Base-by-base conservation (phyloP, 2,888 invertebrate species). In the Epistrophe eligans region DNA sequence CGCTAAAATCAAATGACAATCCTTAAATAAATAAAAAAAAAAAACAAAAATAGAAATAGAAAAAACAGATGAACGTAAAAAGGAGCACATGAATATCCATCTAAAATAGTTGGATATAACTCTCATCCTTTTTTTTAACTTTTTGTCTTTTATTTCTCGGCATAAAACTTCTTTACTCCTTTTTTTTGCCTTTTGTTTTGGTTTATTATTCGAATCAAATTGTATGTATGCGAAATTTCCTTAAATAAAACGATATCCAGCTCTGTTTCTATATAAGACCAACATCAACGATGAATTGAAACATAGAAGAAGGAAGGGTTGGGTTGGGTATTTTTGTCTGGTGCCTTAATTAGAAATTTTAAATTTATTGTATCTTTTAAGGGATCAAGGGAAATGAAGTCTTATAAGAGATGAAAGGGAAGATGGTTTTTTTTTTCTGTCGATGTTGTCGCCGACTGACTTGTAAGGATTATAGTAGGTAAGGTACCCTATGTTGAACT, bases 331-430 rank as follows among this genome's bases (percentile, higher is more conserved):
- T 58, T 72, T 70, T 32, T 19, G 76, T 76, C 70, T 67, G 81
- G 62, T 55, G 73, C 52, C 74, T 83, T 74, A 83, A 79, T 83
- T 79, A 70, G 79, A 82, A 82, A 67, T 72, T 77, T 64, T 32
- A 77, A 82, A 82, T 77, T 82, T 77, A 82, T 82, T 77, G 70
- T 71, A 82, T 77, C 81, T 71, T 71, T 82, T 55, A 57, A 28
- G 32, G 58, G 45, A 57, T 66, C 77, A 58, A 48, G 55, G 57
- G 45, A 55, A 38, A 40, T 24, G 64, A 70, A 55, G 67, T 58
- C 66, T 24, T 52, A 28, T 11, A 60, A 40, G 17, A 45, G 17
- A 45, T 76, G 40, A 64, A 60, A 43, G 43, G n/a, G 52, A 79
- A 50, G 17, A 13, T 32, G 32, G 57, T 2, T 35, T 45, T 48